Base-by-base conservation (phyloP, 1,140 invertebrate species). In the Plectrocnemia conspersa region DNA sequence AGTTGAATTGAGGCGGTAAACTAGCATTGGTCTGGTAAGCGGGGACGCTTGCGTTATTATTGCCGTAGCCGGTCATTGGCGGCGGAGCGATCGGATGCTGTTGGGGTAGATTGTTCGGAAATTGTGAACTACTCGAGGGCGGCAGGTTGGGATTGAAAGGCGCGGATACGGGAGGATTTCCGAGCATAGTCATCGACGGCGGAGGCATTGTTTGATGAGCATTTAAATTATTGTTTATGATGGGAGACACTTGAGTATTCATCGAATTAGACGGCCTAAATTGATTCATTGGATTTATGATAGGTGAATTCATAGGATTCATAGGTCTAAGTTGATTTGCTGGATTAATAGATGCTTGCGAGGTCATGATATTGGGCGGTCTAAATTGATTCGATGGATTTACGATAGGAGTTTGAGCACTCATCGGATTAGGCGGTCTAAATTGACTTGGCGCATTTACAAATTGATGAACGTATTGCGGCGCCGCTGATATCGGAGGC, bases 201-300 rank as follows among this genome's bases (percentile, higher is more conserved):
- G 52, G 57, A 16, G 50, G 66, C 47, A 66, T 68, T n/a, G 57
- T 65, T 21, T 64, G 63, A 40, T 64, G 66, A 68, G 35, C 7
- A n/a, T 35, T 35, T 6, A 21, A 38, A 7, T 24, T 65, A 44
- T 66, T 68, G 13, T 55, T 64, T 21, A 63, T 63, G 38, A 64
- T 66, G 69, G 35, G 15, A n/a, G 50, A 38, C n/a, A n/a, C n/a
- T 6, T 15, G 50, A n/a, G 27, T 65, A 44, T 66, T 68, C n/a
- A 54, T 64, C 22, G 63, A 63, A 40, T 64, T 66, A 69, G 35
- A 24, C n/a, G 50, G 50, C 5, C 15, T 35, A 3, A 48, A 18
- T n/a, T n/a, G n/a, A 74, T 73, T 64, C 68, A 70, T 5, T 16
- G 70, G 72, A 54, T 74, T 72, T 65, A 69, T 64, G 52, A 59